Conservation (phyloP, 2,113 vertebrate species). For the Sylvicapra grimmia region DNA sequence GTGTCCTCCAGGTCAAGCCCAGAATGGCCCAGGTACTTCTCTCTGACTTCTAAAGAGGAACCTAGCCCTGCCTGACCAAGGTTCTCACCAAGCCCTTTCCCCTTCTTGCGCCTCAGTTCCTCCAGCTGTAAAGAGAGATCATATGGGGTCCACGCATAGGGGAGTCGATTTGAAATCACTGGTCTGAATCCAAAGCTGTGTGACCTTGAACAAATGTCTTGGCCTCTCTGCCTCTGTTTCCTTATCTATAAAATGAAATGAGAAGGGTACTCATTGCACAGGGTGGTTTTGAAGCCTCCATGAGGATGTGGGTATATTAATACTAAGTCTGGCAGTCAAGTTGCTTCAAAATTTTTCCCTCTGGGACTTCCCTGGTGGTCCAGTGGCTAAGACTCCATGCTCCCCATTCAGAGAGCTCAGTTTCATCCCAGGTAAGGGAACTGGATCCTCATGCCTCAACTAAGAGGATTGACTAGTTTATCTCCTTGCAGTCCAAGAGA, state of each 20-base stretch:
- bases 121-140: neutral
- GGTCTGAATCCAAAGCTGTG: slow-evolving; percentile 43
- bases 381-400: neutral
- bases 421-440: neutral
- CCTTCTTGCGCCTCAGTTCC: neutral
- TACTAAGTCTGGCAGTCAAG: neutral
- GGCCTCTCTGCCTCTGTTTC: neutral
- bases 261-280: neutral
- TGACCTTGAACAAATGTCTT: neutral
- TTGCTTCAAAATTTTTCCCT: neutral
- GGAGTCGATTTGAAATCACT: neutral
- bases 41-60: neutral
- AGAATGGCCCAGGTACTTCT: neutral
- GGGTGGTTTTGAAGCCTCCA: neutral
- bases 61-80: neutral
- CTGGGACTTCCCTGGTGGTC: neutral
- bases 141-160: no score
- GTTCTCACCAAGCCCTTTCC: neutral
- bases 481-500: neutral
- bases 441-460: neutral
- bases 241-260: neutral
- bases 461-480: neutral
- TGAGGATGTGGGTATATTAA: neutral
- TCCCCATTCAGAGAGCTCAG: neutral
- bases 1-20: neutral